A percentile compares a stretch with the other conserved stretches of the same genome.
Evolutionary conservation across 2,888 invertebrate species (phyloP).

Genomic region (Andrena bucephala): DNA sequence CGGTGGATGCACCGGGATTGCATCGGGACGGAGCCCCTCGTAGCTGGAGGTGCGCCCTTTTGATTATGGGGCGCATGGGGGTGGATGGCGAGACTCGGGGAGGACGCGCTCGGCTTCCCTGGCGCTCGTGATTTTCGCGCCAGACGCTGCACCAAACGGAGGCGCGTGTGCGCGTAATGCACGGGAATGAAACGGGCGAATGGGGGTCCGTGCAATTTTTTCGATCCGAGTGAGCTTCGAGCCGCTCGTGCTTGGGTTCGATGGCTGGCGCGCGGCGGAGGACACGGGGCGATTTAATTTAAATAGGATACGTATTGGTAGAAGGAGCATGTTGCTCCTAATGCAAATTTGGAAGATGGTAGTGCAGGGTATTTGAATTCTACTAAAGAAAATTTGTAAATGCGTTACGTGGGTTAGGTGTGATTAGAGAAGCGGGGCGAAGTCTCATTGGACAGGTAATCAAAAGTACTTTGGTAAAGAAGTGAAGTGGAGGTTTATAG

Average conservation of each 20-base stretch:
- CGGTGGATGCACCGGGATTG: conserved; percentile 52
- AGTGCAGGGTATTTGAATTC: no score
- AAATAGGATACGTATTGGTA: no score
- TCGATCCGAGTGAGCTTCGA: not conserved
- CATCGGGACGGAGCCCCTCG: conserved; percentile 39
- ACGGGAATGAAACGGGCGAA: conserved; percentile 24
- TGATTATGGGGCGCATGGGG: conserved; percentile 25
- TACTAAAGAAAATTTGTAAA: no score
- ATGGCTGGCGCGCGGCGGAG: not conserved
- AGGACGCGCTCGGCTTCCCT: not conserved
- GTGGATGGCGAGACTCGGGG: not conserved
- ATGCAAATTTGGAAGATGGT: no score
- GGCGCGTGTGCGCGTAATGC: conserved; percentile 20
- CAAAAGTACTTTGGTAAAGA: no score
- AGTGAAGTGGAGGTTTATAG: no score
- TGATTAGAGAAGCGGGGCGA: no score
- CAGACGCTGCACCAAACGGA: conserved; percentile 10
- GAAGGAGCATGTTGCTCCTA: no score
- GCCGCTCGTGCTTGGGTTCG: not conserved
- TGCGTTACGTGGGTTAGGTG: no score
- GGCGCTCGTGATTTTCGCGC: conserved; percentile 24
- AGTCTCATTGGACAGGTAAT: no score
- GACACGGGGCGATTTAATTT: no score
- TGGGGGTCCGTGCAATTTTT: not conserved
- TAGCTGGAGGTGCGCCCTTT: conserved; percentile 23